Evolutionary conservation across 2,888 invertebrate species (phyloP).

Genomic region (Archaeoteleia sp.): DNA sequence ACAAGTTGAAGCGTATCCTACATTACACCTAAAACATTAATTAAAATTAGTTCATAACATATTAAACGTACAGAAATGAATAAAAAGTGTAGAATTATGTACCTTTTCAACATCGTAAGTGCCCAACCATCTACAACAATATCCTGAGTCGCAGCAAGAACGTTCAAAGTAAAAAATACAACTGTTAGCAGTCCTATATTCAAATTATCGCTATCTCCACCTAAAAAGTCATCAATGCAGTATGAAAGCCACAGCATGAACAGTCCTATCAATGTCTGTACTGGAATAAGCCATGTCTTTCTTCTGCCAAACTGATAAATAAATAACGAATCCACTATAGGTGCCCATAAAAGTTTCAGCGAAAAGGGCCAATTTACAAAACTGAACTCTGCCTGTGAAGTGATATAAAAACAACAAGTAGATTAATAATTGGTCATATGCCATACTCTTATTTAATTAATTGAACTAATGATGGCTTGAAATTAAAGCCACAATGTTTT

Average conservation of each 20-base stretch:
- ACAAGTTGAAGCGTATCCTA: constrained; percentile 98
- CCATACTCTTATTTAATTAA: background rate
- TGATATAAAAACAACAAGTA: constrained; percentile 42
- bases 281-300: constrained; percentile 96
- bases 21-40: constrained; percentile 83
- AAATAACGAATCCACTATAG: constrained; percentile 96
- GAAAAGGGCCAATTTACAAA: constrained; percentile 95
- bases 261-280: constrained; percentile 91
- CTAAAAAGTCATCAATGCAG: constrained; percentile 86
- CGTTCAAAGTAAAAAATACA: constrained; percentile 92
- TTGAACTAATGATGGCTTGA: too few relatives aligned
- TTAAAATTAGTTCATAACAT: constrained; percentile 5
- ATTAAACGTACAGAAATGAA: constrained; percentile 5
- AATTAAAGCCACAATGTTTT: too few relatives aligned
- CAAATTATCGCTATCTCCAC: constrained; percentile 78
- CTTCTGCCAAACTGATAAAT: constrained; percentile 89
- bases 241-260: constrained; percentile 92
- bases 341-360: constrained; percentile 97
- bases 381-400: constrained; percentile 91
- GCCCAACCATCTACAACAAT: constrained; percentile 99
- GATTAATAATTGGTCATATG: constrained; percentile 17
- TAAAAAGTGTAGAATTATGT: constrained; percentile 40
- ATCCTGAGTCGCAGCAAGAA: constrained; percentile 98
- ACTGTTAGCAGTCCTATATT: constrained; percentile 87
- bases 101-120: constrained; percentile 97